Evolutionary conservation across 2,888 invertebrate species (phyloP), one percentile per base, ranked within the genome.

Genomic region (Nomada fucata): DNA sequence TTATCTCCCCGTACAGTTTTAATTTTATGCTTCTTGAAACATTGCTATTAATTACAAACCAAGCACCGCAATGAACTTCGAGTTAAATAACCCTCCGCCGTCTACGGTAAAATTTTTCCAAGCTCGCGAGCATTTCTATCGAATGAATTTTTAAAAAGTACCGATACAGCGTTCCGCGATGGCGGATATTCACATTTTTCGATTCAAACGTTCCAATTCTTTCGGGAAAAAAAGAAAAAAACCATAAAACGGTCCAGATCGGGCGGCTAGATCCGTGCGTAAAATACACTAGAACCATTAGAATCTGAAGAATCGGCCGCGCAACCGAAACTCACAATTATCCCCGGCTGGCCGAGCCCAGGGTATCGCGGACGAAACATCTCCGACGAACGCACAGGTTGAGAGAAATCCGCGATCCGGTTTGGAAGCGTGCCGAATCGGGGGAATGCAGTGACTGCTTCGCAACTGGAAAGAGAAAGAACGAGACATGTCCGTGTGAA

Each of bases 341-440:
- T 36, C 36, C 36, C 36, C 7, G 36, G 36, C 36, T 36, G 36
- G 7, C 0, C 36, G 36, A 36, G 36, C 36, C 36, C 36, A 36
- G 36, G 7, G 5, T 36, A 36, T 36, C 36, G 36, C 36, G 0
- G 36, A 36, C 36, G 1, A 36, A 36, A 36, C 36, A 7, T 36
- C 36, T 7, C 36, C 61, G 77, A 68, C 67, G 67, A 77, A 74
- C n/a, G 67, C 29, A 15, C 3, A 59, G 59, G 52, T 71, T 15
- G 42, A 77, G 65, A 18, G 57, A 44, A 73, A 68, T 64, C 26
- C n/a, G 4, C 15, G 29, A 1, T 9, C 55, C 15, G 15, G 44
- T 23, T 67, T 70, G 69, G 79, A 79, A 74, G 57, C 59, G 53
- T 78, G 78, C 78, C 73, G 79, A 55, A 70, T 57, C 36, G 36